phyloP scores from a whole-genome alignment of 2,113 vertebrate genomes.

The Callaeas wilsoni region DNA sequence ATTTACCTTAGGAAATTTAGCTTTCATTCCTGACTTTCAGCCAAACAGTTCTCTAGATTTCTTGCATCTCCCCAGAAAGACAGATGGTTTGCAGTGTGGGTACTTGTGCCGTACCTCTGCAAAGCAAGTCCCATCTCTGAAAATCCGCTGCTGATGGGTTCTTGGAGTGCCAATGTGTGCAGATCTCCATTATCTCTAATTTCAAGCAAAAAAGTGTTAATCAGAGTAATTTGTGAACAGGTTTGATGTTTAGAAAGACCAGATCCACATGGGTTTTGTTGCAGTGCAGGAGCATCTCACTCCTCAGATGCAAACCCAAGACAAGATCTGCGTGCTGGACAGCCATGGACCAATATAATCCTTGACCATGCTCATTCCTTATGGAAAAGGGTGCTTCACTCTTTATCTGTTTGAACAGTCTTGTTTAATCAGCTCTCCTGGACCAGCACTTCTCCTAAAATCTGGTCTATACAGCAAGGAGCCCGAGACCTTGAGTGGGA shows the following conservation, averaged over 20 bases:
- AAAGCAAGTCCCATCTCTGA: background rate
- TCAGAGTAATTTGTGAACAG: background rate
- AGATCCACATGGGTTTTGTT: background rate
- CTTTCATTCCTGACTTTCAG: background rate
- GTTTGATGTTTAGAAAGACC: background rate
- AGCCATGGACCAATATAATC: background rate
- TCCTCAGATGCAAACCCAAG: background rate
- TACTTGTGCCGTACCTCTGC: background rate
- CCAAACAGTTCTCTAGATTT: background rate
- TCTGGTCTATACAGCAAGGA: rapidly evolving
- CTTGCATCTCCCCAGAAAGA: background rate
- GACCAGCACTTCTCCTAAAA: background rate
- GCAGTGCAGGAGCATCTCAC: background rate
- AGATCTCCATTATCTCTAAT: background rate
- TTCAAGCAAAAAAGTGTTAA: background rate
- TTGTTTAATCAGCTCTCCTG: background rate
- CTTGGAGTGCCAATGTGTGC: background rate
- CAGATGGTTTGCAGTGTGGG: background rate
- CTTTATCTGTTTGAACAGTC: background rate
- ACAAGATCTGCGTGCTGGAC: background rate
- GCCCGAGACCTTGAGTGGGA: background rate
- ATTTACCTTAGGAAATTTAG: background rate
- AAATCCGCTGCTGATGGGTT: background rate
- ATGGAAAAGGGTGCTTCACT: background rate
- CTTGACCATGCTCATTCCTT: background rate